Conservation (phyloP, 2,888 invertebrate species). For the Thalpophila matura region DNA sequence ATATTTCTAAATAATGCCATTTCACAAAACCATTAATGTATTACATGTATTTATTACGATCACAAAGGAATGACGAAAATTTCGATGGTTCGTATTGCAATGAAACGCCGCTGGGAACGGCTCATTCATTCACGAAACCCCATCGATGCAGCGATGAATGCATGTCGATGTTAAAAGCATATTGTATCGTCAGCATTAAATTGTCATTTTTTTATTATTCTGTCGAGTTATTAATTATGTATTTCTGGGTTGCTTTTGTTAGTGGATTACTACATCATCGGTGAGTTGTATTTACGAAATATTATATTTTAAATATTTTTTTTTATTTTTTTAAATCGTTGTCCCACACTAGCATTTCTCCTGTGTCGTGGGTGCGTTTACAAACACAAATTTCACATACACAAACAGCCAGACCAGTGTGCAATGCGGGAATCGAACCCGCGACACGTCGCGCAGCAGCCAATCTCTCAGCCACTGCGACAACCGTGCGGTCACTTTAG, state of each 20-base stretch:
- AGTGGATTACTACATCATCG: not conserved
- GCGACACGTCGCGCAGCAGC: too few species aligned
- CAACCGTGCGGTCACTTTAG: too few species aligned
- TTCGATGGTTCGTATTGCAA: slow-evolving; percentile 3
- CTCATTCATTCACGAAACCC: not conserved
- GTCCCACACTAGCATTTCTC: too few species aligned
- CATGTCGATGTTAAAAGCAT: not conserved
- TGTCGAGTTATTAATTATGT: not conserved
- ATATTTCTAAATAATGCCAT: slow-evolving; percentile 2
- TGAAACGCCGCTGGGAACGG: not conserved
- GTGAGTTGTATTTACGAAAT: not conserved
- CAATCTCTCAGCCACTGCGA: too few species aligned
- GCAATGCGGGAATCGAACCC: too few species aligned
- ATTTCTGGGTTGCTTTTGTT: not conserved
- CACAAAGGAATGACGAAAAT: not conserved
- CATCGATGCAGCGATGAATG: not conserved
- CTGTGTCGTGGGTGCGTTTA: too few species aligned
- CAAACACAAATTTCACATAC: too few species aligned
- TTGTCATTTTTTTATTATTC: slow-evolving; percentile 3
- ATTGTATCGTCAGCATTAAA: not conserved
- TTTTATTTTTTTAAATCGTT: too few species aligned
- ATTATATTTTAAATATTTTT: not conserved
- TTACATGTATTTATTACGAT: not conserved
- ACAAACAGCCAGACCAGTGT: too few species aligned
- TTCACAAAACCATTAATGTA: not conserved